Base-by-base conservation (phyloP, 2,113 vertebrate species). In the Rhabdornis inornatus region DNA sequence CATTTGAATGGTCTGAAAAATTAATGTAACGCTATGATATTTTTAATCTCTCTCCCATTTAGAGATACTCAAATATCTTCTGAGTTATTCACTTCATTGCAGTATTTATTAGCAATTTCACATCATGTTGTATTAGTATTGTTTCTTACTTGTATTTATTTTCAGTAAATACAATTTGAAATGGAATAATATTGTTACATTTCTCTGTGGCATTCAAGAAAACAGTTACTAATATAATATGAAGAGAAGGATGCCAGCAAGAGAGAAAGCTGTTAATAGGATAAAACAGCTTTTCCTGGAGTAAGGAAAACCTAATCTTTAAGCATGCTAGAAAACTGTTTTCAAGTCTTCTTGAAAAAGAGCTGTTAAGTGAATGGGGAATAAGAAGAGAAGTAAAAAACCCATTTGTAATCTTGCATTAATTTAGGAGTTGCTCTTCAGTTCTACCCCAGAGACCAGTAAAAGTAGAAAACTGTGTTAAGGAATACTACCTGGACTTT, bases 111-210 rank as follows among this genome's bases (percentile, higher is more conserved):
- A 96, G 92, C 56, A 91, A 77, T 90, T 97, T 90, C 89, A 53
- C 68, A 96, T 87, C 83, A 92, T 57, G 92, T 30, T 96, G 44
- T 83, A 92, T 96, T 88, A 96, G 60, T 61, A 96, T 94, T 95
- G 57, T 85, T 94, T 93, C 90, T 81, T 70, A 82, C 25, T 88
- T 87, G 27, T 91, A 97, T 94, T 97, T 96, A 93, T 95, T 95
- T 96, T 92, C 92, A 90, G 94, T 97, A 97, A 65, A 98, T 96
- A 96, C 30, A 97, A 97, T 97, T 96, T 97, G 93, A 98, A 98
- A 98, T 91, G 35, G 93, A 92, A 66, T 95, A 97, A 97, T 97
- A 72, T 90, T 83, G 92, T 95, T 98, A 94, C 66, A 97, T 96
- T 95, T 97, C 96, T 97, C 97, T 92, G 52, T 95, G 96, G 92